phyloP scores from a whole-genome alignment of 92 coral and sea anemone species.

The Palythoa caribaeorum region DNA sequence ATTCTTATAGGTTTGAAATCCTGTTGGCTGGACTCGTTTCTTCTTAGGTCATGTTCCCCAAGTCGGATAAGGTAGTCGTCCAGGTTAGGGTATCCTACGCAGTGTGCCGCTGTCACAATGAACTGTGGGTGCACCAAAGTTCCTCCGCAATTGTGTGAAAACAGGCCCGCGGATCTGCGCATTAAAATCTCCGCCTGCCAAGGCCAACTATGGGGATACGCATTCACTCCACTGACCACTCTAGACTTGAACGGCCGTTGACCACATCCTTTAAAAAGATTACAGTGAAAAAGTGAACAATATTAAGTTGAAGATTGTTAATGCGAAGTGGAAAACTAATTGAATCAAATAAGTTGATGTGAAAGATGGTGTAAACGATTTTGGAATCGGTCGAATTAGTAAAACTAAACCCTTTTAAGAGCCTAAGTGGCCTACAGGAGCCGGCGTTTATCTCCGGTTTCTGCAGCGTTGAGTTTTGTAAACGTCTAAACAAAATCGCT shows the following conservation, averaged over 20 bases:
- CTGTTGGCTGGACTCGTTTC: constrained; percentile 24
- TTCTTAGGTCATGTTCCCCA: constrained; percentile 16
- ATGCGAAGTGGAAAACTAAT: neutral
- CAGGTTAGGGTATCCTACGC: neutral
- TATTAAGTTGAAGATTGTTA: too few species aligned
- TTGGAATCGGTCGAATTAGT: too few species aligned
- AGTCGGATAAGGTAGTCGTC: constrained; percentile 27
- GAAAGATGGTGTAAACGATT: too few species aligned
- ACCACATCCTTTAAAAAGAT: constrained; percentile 16
- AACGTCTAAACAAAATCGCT: too few species aligned
- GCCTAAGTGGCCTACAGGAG: too few species aligned
- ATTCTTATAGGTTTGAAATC: constrained; percentile 19
- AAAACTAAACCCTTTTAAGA: too few species aligned
- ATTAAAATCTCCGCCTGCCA: constrained; percentile 23
- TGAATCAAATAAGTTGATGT: too few species aligned
- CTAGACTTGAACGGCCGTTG: constrained; percentile 33
- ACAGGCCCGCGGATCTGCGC: neutral
- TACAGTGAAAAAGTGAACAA: too few species aligned
- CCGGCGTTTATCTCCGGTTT: neutral
- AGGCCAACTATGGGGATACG: constrained; percentile 39
- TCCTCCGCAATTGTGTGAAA: constrained; percentile 24
- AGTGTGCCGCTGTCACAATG: constrained; percentile 43
- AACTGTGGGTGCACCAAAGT: constrained; percentile 42
- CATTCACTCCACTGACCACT: constrained; percentile 35
- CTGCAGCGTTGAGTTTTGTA: too few species aligned